Percentiles rank a stretch among this genome's conserved stretches.
These are phyloP conservation scores for Ochropleura leucogaster DNA, from an alignment of 2,888 invertebrate species.

Conservation along the genomic window DNA sequence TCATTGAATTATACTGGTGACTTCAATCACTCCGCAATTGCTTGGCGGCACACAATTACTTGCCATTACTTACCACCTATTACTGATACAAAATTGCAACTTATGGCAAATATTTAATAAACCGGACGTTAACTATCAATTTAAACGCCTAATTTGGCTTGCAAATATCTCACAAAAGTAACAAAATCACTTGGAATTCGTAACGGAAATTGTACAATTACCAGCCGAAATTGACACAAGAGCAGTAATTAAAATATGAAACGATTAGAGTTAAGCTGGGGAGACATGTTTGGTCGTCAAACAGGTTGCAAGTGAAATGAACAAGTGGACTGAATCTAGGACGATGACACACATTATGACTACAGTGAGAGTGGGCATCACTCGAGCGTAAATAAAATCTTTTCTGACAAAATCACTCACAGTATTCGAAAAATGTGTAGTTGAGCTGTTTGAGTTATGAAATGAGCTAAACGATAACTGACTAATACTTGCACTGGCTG, in stretches of 20 bases:
- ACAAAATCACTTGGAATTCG: conserved; percentile 25
- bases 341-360: conserved; percentile 74
- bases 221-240: conserved; percentile 64
- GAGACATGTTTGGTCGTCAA: conserved; percentile 74
- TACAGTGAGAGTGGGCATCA: conserved; percentile 64
- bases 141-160: conserved; percentile 28
- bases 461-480: no score
- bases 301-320: conserved; percentile 82
- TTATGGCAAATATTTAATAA: conserved; percentile 43
- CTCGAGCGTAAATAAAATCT: conserved; percentile 42
- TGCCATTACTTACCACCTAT: conserved; percentile 39
- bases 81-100: conserved; percentile 36
- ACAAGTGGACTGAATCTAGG: conserved; percentile 78
- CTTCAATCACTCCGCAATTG: conserved; percentile 46
- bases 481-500: no score
- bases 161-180: conserved; percentile 22
- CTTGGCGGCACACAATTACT: conserved; percentile 39
- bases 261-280: conserved; percentile 67
- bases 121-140: conserved; percentile 24
- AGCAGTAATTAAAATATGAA: conserved; percentile 57
- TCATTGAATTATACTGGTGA: conserved; percentile 38
- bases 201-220: conserved; percentile 68
- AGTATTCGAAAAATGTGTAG: not conserved
- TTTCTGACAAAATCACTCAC: conserved; percentile 20
- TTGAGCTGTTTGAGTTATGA: no score